phyloP scores from a whole-genome alignment of 2,113 vertebrate genomes.

The Pagrus major region DNA sequence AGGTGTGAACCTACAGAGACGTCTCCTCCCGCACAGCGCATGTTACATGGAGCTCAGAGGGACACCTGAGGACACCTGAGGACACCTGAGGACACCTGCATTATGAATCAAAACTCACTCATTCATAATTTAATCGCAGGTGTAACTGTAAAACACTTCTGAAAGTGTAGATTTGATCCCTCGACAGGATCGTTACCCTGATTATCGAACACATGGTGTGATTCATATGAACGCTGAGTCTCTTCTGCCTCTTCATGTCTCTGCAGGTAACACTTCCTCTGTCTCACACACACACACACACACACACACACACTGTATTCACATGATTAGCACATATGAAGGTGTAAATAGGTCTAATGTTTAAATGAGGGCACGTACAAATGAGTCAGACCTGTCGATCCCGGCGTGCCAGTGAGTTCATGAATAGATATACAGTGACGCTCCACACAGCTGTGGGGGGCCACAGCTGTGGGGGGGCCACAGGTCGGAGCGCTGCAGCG shows the following conservation, averaged over 20 bases:
- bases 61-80: too few relatives aligned
- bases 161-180: neutral
- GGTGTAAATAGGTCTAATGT: neutral
- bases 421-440: neutral
- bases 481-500: too few relatives aligned
- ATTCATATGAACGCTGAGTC: neutral
- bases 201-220: neutral
- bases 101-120: neutral
- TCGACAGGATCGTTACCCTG: neutral
- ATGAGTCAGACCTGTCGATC: neutral
- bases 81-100: neutral
- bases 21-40: neutral
- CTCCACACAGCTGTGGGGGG: too few relatives aligned
- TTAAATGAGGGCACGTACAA: neutral
- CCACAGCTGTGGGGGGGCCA: too few relatives aligned
- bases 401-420: too few relatives aligned
- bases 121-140: conserved; percentile 8
- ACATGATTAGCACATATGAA: neutral
- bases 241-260: neutral
- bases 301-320: neutral
- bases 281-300: neutral
- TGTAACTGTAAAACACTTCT: neutral
- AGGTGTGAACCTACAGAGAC: neutral
- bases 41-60: too few relatives aligned
- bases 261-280: neutral